Evolutionary conservation across 2,888 invertebrate species (phyloP), one percentile per base, ranked within the genome.

Genomic region (Rhagophthalmus giganteus): DNA sequence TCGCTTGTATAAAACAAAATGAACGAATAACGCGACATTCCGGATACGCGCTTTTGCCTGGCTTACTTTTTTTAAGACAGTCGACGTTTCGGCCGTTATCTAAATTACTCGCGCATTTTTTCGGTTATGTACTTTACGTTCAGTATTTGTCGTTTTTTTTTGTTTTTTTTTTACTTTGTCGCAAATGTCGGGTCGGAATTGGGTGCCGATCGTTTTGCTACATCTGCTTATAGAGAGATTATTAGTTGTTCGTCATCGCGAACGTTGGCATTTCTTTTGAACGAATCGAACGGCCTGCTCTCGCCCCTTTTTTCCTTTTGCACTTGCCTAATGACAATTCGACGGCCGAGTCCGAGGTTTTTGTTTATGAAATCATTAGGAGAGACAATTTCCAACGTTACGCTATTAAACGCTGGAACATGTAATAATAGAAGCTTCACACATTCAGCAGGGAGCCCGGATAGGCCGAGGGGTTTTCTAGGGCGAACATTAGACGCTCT

Each of bases 401-500:
- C 42, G 35, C 42, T 45, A 44, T 49, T 54, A 54, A 42, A 35
- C 45, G 54, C 45, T 49, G 50, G 42, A 45, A 45, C 54, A 49
- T 35, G 50, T 33, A 54, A 56, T 52, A 58, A 58, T 58, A 46
- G 54, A 40, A 51, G 46, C 44, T 34, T 30, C 53, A 44, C 47
- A 48, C 42, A 47, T 54, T 50, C 49, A 41, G 45, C 50, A 33
- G 44, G 51, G 42, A 46, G 32, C 25, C 27, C n/a, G 30, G 53
- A 40, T 40, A 32, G 39, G 2, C 71, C 72, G 8, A 74, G 75
- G 57, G 79, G 80, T 60, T 78, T 37, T 79, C 74, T 77, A 79
- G 61, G 78, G 79, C 74, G 78, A 79, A 59, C 78, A 80, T 74
- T 72, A 76, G 11, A 78, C 78, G 33, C 77, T 78, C 4, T 77